Conservation (phyloP, 2,113 vertebrate species). For the Salvelinus namaycush region DNA sequence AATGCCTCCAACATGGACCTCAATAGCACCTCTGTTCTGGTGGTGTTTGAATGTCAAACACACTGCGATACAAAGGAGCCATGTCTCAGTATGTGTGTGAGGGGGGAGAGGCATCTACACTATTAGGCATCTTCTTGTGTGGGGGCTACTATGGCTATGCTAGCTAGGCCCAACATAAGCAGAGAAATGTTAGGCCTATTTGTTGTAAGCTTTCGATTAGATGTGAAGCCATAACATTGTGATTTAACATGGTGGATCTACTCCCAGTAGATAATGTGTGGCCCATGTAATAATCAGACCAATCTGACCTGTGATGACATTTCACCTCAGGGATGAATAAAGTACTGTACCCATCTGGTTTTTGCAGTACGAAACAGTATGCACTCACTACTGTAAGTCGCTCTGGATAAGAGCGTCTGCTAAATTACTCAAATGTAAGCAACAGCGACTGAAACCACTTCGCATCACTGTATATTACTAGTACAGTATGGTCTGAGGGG, state of each 20-base stretch:
- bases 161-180: not conserved
- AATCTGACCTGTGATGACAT: not conserved
- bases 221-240: not conserved
- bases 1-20: conserved; percentile 69
- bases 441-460: too few relatives aligned
- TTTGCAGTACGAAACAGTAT: too few relatives aligned
- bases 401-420: too few relatives aligned
- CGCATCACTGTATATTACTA: too few relatives aligned
- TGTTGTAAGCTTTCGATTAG: not conserved
- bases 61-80: conserved; percentile 64
- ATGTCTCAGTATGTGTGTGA: conserved; percentile 56
- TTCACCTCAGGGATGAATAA: too few relatives aligned
- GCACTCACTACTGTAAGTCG: too few relatives aligned
- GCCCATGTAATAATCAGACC: not conserved
- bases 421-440: too few relatives aligned
- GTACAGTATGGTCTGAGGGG: too few relatives aligned
- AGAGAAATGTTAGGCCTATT: not conserved
- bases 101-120: conserved; percentile 15
- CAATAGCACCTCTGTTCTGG: conserved; percentile 75
- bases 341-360: too few relatives aligned
- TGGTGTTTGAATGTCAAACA: conserved; percentile 52
- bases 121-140: conserved; percentile 32
- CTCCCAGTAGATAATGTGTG: not conserved
- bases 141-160: conserved; percentile 3
- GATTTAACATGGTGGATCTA: not conserved